Evolutionary conservation across 2,797 vertebrate genomes (phyloP).

Genomic region (Adrianichthys oophorus): DNA sequence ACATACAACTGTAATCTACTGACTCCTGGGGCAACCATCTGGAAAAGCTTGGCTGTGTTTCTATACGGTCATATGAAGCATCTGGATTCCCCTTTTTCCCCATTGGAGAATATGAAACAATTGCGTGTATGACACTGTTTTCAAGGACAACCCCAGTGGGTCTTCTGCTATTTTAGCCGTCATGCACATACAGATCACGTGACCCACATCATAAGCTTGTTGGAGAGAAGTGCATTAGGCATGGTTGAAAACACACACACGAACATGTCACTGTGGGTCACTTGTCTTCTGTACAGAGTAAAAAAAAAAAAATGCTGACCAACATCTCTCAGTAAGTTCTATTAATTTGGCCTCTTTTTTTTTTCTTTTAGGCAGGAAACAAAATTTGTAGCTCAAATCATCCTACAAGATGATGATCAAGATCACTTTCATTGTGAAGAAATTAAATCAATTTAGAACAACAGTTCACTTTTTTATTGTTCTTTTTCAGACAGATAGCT

Average conservation of each 20-base stretch:
- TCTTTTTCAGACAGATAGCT: neutral
- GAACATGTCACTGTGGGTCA: slow-evolving; percentile 63
- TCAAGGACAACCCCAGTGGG: slow-evolving; percentile 32
- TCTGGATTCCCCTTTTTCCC: slow-evolving; percentile 28
- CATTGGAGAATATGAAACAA: slow-evolving; percentile 40
- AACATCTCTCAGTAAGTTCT: too few species aligned
- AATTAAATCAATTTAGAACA: too few species aligned
- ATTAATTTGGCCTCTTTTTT: too few species aligned
- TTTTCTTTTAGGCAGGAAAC: too few species aligned
- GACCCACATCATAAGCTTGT: slow-evolving; percentile 50
- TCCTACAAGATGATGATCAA: too few species aligned
- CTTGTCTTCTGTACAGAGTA: slow-evolving; percentile 11
- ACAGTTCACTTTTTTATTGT: too few species aligned
- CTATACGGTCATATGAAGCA: slow-evolving; percentile 20
- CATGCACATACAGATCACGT: slow-evolving; percentile 44
- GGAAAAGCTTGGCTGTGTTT: slow-evolving; percentile 35
- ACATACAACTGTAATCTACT: slow-evolving; percentile 56
- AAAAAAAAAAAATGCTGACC: neutral
- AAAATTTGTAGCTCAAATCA: too few species aligned
- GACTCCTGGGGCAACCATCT: slow-evolving; percentile 59
- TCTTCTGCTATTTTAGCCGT: slow-evolving; percentile 49
- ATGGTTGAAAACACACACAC: slow-evolving; percentile 62
- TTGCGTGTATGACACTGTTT: slow-evolving; percentile 55
- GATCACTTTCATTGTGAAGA: too few species aligned
- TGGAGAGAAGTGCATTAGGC: slow-evolving; percentile 52